Base-by-base conservation (phyloP, 92 coral and sea anemone species). In the Paramuricea clavata region DNA sequence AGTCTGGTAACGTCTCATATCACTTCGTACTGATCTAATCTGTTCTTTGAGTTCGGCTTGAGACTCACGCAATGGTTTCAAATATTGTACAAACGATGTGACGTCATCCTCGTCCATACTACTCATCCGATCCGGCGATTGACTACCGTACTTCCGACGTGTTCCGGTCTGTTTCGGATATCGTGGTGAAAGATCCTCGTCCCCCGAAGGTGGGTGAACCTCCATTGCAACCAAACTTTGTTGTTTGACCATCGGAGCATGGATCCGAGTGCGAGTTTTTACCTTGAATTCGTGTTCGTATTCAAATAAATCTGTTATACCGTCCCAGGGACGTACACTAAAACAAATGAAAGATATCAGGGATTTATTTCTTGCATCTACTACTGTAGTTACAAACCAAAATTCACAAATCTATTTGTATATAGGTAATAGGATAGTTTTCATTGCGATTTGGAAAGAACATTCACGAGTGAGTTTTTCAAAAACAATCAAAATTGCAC, bases 251-350 rank as follows among this genome's bases (percentile, higher is more conserved):
- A 94, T 94, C 2, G 99, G 99, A 0, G 99, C 99, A 34, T 85
- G 90, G 43, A 94, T 88, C 16, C 98, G 88, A 83, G 95, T 95
- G 54, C 93, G 90, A 21, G 98, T 97, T 78, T 91, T 91, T 74
- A 97, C 52, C 3, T 91, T 90, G 30, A 98, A 98, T 0, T 88
- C 91, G 59, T 83, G 78, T 80, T 97, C 99, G 77, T 89, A 94
- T 60, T 97, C 99, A 47, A 81, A 64, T 8, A 97, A 87, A 64
- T 97, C 99, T 68, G 99, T 93, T 93, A 97, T 94, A 13, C 92
- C 89, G 80, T 97, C 99, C 99, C 99, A 97, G 0, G 96, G 99
- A 30, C 99, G 93, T 0, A 95, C 93, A 43, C 99, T 97, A 67
- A 23, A 59, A 79, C 83, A 10, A 1, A 5, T 5, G 52, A 9